These are phyloP conservation scores for Coreoperca whiteheadi DNA, from an alignment of 2,113 vertebrate species.

Conservation along the genomic window DNA sequence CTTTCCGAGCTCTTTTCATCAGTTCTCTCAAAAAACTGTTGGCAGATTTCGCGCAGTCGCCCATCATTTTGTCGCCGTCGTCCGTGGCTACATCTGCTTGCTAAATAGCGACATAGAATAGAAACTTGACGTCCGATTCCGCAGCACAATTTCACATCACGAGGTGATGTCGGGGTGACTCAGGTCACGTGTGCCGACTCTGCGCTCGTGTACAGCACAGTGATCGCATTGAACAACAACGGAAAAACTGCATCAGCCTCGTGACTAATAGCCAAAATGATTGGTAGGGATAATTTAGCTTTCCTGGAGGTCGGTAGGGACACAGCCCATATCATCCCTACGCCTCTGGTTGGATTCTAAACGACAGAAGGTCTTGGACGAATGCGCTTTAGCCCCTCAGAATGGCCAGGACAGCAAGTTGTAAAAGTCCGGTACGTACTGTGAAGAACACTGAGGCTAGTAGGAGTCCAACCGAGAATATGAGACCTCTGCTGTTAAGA, in stretches of 20 bases:
- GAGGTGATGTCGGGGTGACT: neutral
- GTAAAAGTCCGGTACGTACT: slow-evolving; percentile 82
- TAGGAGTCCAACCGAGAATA: slow-evolving; percentile 93
- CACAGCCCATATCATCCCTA: too few relatives aligned
- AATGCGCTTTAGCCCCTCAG: too few relatives aligned
- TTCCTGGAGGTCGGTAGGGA: too few relatives aligned
- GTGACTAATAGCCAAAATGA: neutral
- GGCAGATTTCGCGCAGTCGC: too few relatives aligned
- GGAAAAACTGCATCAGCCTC: neutral
- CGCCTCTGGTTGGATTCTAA: neutral
- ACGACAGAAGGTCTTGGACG: neutral
- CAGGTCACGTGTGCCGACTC: neutral
- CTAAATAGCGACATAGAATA: neutral
- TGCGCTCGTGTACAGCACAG: neutral
- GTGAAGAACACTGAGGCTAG: slow-evolving; percentile 95
- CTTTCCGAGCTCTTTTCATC: neutral
- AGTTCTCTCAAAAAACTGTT: neutral
- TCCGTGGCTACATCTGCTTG: neutral
- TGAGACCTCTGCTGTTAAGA: slow-evolving; percentile 95
- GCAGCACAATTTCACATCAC: neutral
- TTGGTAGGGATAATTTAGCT: too few relatives aligned
- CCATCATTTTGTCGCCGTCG: neutral
- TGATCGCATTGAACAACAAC: neutral
- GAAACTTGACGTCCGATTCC: too few relatives aligned
- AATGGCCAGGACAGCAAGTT: neutral